A percentile compares a stretch with the other conserved stretches of the same genome.
phyloP scores from a whole-genome alignment of 2,797 vertebrate species.

The Pelochelys cantorii region DNA sequence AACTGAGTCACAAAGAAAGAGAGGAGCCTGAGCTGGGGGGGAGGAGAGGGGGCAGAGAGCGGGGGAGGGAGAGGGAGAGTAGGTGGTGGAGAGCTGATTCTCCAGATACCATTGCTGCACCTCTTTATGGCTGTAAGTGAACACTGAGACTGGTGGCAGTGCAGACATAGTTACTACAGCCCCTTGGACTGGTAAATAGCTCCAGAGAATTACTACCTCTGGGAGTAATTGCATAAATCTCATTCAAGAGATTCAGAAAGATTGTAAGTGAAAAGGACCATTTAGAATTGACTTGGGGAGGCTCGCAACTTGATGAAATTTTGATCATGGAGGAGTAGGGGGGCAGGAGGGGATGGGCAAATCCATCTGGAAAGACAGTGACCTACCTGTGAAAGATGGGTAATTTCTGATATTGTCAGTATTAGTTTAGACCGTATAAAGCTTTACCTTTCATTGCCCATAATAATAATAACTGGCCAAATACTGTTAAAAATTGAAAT shows the following conservation, averaged over 20 bases:
- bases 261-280: not conserved
- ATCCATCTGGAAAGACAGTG: not conserved
- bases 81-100: not conserved
- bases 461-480: not conserved
- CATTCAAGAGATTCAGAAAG: not conserved
- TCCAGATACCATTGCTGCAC: not conserved
- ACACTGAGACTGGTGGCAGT: accelerated
- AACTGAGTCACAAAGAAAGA: not conserved
- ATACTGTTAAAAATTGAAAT: not conserved
- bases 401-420: not conserved
- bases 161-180: not conserved
- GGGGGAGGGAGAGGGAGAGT: not conserved
- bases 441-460: not conserved
- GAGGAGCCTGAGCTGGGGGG: not conserved
- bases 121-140: not conserved
- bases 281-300: not conserved
- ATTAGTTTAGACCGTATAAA: not conserved
- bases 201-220: not conserved
- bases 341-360: too few relatives aligned
- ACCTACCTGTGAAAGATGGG: not conserved
- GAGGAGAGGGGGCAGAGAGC: not conserved
- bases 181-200: not conserved
- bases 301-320: not conserved
- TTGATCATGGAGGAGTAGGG: too few relatives aligned
- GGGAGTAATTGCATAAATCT: not conserved